Conservation (phyloP, 1,140 invertebrate genomes). For the Phymorhynchus buccinoides region DNA sequence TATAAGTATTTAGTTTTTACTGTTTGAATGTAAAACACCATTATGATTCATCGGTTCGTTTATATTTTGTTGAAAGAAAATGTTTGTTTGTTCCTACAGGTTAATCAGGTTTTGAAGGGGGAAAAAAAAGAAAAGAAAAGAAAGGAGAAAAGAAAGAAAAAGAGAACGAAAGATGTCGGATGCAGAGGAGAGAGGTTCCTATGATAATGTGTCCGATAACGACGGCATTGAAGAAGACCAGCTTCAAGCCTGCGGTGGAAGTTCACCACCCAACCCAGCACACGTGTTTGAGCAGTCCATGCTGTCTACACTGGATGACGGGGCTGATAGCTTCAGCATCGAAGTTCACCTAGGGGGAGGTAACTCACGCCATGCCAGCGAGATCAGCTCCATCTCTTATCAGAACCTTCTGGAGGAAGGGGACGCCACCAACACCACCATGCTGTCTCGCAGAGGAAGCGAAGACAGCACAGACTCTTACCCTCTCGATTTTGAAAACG, state of each 20-base stretch:
- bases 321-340: slow-evolving; percentile 67
- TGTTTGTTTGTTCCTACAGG: no score
- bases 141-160: background rate
- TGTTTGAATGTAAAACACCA: no score
- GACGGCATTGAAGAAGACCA: slow-evolving; percentile 46
- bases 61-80: no score
- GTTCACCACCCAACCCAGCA: slow-evolving; percentile 20
- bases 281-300: slow-evolving; percentile 33
- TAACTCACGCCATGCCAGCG: slow-evolving; percentile 69
- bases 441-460: slow-evolving; percentile 63
- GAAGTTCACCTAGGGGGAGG: slow-evolving; percentile 70
- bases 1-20: no score
- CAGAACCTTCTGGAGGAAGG: slow-evolving; percentile 69
- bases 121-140: background rate
- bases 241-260: slow-evolving; percentile 56
- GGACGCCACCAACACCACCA: slow-evolving; percentile 49
- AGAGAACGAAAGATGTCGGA: slow-evolving; percentile 31
- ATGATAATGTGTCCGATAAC: slow-evolving; percentile 30
- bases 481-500: slow-evolving; percentile 62
- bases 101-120: background rate
- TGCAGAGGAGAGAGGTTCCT: slow-evolving; percentile 22
- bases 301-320: slow-evolving; percentile 42
- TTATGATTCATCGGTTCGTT: no score
- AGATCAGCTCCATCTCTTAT: slow-evolving; percentile 69
- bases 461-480: slow-evolving; percentile 68